phyloP scores from a whole-genome alignment of 2,113 vertebrate genomes.

The Dermatemys mawii region DNA sequence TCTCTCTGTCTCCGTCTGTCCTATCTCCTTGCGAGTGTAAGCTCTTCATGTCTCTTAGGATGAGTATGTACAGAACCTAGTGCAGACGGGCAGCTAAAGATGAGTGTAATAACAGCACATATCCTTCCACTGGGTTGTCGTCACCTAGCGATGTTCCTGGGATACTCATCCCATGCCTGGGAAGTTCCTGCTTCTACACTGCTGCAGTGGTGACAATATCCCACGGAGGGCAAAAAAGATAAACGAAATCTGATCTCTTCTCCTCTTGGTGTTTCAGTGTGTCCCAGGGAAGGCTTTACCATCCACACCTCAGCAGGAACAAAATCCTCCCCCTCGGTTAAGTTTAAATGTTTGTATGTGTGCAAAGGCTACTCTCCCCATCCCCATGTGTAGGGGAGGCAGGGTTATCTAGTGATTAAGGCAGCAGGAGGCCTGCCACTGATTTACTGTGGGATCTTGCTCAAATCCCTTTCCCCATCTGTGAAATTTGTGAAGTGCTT shows the following conservation, averaged over 20 bases:
- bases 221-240: not conserved
- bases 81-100: not conserved
- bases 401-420: not conserved
- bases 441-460: not conserved
- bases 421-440: not conserved
- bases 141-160: not conserved
- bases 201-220: not conserved
- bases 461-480: not conserved
- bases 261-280: not conserved
- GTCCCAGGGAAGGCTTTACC: not conserved
- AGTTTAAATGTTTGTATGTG: not conserved
- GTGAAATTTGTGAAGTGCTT: not conserved
- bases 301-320: not conserved
- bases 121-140: not conserved
- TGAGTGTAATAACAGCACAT: not conserved
- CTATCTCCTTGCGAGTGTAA: not conserved
- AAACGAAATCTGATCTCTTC: not conserved
- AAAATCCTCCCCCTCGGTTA: not conserved
- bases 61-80: not conserved
- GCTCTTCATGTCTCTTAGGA: too few relatives aligned
- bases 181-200: not conserved
- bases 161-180: not conserved
- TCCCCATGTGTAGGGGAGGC: not conserved
- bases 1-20: not conserved
- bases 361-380: not conserved